A percentile compares a stretch with the other conserved stretches of the same genome.
These are phyloP conservation scores for Cygnus buccinator DNA, from an alignment of 2,113 vertebrate genomes.

Conservation along the genomic window DNA sequence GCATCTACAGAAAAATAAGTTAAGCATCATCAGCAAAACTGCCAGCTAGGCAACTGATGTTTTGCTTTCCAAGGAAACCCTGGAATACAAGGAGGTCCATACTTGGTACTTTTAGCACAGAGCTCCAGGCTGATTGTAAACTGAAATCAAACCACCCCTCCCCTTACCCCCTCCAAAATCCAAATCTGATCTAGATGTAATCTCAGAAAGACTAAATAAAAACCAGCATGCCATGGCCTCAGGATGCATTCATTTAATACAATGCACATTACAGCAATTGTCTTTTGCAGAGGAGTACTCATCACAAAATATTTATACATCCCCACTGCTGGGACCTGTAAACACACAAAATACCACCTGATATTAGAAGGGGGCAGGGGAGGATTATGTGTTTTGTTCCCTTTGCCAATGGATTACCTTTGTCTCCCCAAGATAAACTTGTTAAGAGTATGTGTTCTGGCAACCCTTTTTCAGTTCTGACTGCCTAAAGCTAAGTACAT, in stretches of 20 bases:
- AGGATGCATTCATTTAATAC: neutral
- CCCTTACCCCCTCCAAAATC: neutral
- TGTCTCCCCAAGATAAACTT: neutral
- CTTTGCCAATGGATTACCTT: neutral
- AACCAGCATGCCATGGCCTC: neutral
- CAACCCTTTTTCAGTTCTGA: neutral
- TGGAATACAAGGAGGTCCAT: neutral
- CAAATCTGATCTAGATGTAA: neutral
- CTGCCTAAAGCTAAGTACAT: neutral
- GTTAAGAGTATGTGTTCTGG: neutral
- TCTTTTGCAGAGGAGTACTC: neutral
- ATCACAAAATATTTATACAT: neutral
- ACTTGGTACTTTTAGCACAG: neutral
- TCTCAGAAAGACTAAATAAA: neutral
- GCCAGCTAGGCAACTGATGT: neutral
- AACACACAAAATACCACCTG: neutral
- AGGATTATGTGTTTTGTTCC: neutral
- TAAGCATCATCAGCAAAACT: neutral
- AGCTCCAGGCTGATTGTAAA: neutral
- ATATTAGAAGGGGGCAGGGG: neutral
- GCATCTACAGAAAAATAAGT: neutral
- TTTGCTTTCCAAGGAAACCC: neutral
- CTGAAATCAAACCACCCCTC: neutral
- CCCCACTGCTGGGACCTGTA: neutral
- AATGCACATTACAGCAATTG: neutral